phyloP scores from a whole-genome alignment of 2,113 vertebrate species.

The Zosterops lateralis region DNA sequence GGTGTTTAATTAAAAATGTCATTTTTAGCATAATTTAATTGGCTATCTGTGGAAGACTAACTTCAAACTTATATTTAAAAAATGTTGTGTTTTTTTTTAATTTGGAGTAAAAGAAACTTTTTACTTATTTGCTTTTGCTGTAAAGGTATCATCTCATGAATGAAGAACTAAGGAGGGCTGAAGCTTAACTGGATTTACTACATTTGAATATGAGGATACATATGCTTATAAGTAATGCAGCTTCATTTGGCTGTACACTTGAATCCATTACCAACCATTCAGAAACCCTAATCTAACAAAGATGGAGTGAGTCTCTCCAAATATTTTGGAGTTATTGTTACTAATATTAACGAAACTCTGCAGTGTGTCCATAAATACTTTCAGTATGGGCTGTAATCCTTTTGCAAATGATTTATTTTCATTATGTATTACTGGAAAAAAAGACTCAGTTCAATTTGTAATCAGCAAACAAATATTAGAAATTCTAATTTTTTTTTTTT shows the following conservation, averaged over 20 bases:
- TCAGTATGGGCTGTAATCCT: neutral
- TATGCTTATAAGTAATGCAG: constrained; percentile 67
- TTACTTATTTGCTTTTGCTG: constrained; percentile 78
- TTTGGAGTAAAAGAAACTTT: constrained; percentile 79
- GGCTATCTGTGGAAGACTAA: constrained; percentile 88
- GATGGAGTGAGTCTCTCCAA: constrained; percentile 56
- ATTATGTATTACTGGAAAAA: constrained; percentile 11
- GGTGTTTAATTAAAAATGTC: constrained; percentile 99
- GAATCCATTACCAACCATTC: constrained; percentile 69
- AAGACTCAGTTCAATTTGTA: constrained; percentile 4
- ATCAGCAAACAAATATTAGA: constrained; percentile 23
- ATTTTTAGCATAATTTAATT: constrained; percentile 98
- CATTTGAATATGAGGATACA: constrained; percentile 73
- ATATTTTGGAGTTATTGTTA: constrained; percentile 53
- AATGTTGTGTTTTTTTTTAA: constrained; percentile 49
- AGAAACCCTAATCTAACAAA: constrained; percentile 69
- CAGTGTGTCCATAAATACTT: constrained; percentile 40
- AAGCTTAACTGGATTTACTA: constrained; percentile 71
- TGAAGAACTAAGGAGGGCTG: constrained; percentile 68
- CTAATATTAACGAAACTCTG: constrained; percentile 66
- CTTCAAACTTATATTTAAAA: constrained; percentile 81
- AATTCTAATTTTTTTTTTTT: neutral
- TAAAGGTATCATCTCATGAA: constrained; percentile 74
- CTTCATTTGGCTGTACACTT: constrained; percentile 68
- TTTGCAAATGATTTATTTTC: constrained; percentile 25